Base-by-base conservation (phyloP, 2,888 invertebrate species). In the Spodoptera picta region DNA sequence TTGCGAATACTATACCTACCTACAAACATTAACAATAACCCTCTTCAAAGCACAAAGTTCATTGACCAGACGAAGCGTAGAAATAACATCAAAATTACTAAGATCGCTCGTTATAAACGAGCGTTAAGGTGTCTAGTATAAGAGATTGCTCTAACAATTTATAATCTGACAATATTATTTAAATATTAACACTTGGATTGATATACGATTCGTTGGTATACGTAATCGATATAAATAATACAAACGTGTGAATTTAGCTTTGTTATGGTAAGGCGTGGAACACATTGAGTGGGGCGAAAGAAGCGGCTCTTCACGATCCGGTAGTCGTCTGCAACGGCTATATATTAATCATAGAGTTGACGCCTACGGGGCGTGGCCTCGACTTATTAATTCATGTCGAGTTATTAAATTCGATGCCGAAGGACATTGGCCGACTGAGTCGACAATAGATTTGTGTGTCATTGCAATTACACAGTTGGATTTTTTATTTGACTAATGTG, bases 341-440 rank as follows among this genome's bases (percentile, higher is more conserved):
- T 92, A 86, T 92, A 93, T 94, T 93, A 93, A 93, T 94, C 90
- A 92, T 83, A 76, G 73, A 83, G 93, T 90, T 84, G 90, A 92
- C 94, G 93, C 94, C 94, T 92, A 90, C 85, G 79, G 87, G 94
- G 94, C 94, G 94, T 84, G 86, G 94, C 90, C 70, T 83, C 65
- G 69, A 78, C 89, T 93, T 93, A 93, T 94, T 94, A 93, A 93
- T 93, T 92, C 91, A 82, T 84, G 82, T 84, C 79, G 87, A 89
- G 89, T 91, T 91, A 92, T 90, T 87, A 90, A 92, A 90, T 89
- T 88, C 86, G 80, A 87, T 86, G 83, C 82, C 81, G 77, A 86
- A 86, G 83, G 85, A 89, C 86, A 85, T 87, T 83, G 84, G 83
- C 82, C 81, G 75, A 69, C 73, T 67, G 57, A 68, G 50, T 67